A percentile compares a stretch with the other conserved stretches of the same genome.
Evolutionary conservation across 2,797 vertebrate genomes (phyloP).

Genomic region (Jordanella pulchra): DNA sequence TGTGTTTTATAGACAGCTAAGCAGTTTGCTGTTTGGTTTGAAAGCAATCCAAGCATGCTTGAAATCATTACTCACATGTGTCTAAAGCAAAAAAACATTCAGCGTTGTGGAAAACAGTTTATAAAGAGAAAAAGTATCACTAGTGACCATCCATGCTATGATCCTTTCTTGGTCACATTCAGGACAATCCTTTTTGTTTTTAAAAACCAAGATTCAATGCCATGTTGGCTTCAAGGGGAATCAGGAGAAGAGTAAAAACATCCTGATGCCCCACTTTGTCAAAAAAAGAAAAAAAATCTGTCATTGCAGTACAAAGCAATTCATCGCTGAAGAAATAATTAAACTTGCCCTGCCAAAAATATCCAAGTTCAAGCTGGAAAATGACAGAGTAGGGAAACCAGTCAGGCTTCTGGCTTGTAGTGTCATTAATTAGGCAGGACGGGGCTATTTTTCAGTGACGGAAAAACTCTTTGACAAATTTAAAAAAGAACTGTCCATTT

Average conservation of each 20-base stretch:
- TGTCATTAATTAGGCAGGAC: conserved; percentile 61
- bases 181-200: conserved; percentile 39
- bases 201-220: conserved; percentile 27
- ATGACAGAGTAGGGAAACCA: conserved; percentile 62
- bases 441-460: conserved; percentile 40
- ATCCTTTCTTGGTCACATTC: conserved; percentile 31
- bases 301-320: conserved; percentile 60
- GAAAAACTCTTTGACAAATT: conserved; percentile 18
- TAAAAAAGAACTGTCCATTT: conserved; percentile 2
- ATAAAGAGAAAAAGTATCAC: background rate
- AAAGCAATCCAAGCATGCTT: background rate
- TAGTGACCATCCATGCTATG: conserved; percentile 11
- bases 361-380: conserved; percentile 53
- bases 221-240: conserved; percentile 11
- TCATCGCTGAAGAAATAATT: conserved; percentile 70
- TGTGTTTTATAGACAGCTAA: background rate
- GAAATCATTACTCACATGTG: too few relatives aligned
- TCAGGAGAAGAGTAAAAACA: conserved; percentile 35
- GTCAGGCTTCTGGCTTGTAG: conserved; percentile 42
- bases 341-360: conserved; percentile 61
- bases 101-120: background rate
- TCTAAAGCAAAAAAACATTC: too few relatives aligned
- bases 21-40: background rate
- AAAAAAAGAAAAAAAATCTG: conserved; percentile 28
- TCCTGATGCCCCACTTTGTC: conserved; percentile 61